Percentiles rank a stretch among this genome's conserved stretches.
phyloP scores from a whole-genome alignment of 2,797 vertebrate genomes.

The Nyctibius grandis region DNA sequence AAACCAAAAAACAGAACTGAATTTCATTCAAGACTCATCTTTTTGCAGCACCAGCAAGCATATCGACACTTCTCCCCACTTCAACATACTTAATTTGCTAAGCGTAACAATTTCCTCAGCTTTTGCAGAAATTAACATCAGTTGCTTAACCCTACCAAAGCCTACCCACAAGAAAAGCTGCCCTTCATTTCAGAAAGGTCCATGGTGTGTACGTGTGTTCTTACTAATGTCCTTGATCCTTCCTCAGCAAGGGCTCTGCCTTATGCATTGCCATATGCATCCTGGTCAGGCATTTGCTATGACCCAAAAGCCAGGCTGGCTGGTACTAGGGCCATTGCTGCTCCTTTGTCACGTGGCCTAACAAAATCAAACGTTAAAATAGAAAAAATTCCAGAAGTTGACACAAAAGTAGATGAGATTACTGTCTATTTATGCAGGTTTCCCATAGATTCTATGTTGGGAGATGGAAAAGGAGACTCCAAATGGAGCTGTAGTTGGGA shows the following conservation, averaged over 20 bases:
- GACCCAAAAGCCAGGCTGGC: background rate
- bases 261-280: background rate
- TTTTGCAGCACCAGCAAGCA: background rate
- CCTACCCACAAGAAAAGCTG: background rate
- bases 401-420: background rate
- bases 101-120: background rate
- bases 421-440: background rate
- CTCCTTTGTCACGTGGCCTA: background rate
- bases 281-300: background rate
- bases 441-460: background rate
- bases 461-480: background rate
- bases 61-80: background rate
- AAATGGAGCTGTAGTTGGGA: background rate
- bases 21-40: background rate
- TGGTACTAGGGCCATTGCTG: background rate
- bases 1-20: background rate
- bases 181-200: background rate
- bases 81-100: background rate
- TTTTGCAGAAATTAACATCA: background rate
- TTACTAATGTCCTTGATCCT: background rate
- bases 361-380: background rate
- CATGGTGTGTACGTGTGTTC: background rate
- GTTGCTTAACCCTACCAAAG: background rate
- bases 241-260: background rate
- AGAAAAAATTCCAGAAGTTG: background rate